Evolutionary conservation across 2,797 vertebrate genomes (phyloP).

Genomic region (Galago senegalensis): DNA sequence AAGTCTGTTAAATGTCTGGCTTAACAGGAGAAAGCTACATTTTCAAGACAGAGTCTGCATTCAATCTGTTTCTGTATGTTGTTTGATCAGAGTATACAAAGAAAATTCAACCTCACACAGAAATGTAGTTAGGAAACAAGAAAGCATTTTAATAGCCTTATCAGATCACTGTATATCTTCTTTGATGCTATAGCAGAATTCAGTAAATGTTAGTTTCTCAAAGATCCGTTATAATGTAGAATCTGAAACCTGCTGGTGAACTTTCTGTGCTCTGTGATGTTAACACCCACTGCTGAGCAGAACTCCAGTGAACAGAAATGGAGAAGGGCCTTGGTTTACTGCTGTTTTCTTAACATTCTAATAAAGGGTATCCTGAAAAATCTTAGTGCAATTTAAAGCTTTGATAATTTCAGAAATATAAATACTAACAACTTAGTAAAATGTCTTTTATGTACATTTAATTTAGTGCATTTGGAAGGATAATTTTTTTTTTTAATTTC

Average conservation of each 20-base stretch:
- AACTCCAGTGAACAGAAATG: neutral
- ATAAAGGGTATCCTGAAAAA: neutral
- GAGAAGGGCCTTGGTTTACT: neutral
- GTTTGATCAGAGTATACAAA: slow-evolving; percentile 6
- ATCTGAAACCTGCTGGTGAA: neutral
- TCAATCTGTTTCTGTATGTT: neutral
- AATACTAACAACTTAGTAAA: neutral
- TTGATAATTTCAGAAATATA: slow-evolving; percentile 26
- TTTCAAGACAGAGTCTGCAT: slow-evolving; percentile 15
- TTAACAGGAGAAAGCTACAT: neutral
- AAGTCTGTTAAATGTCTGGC: neutral
- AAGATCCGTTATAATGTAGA: neutral
- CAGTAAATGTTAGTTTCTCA: neutral
- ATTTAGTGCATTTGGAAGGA: neutral
- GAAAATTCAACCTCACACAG: neutral
- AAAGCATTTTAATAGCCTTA: neutral
- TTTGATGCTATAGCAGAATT: neutral
- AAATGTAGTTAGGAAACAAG: slow-evolving; percentile 11
- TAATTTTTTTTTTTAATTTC: too few relatives aligned
- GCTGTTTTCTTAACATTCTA: slow-evolving; percentile 14
- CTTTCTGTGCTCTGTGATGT: neutral
- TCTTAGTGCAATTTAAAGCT: slow-evolving; percentile 3
- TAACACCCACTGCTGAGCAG: neutral
- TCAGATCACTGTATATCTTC: neutral
- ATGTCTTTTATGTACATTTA: neutral